Evolutionary conservation across 1,140 invertebrate species (phyloP).

Genomic region (Zaprionus kolodkinae): DNA sequence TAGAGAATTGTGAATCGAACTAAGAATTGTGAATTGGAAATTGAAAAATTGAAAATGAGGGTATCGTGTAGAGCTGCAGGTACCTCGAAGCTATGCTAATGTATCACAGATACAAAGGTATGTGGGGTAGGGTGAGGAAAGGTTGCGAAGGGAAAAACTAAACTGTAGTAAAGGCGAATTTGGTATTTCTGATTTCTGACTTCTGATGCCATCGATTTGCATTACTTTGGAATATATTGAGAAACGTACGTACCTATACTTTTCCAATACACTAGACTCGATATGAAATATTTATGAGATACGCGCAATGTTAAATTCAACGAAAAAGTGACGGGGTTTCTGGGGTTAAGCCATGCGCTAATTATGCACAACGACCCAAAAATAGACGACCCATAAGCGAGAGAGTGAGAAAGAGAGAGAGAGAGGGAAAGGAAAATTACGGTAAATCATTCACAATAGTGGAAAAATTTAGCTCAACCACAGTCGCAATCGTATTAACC

Average conservation of each 20-base stretch:
- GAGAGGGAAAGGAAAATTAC: conserved; percentile 14
- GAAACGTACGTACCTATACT: conserved; percentile 29
- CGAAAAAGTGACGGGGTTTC: conserved; percentile 26
- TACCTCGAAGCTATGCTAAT: conserved; percentile 68
- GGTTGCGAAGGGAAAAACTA: conserved; percentile 14
- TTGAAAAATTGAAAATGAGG: conserved; percentile 20
- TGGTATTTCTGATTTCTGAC: conserved; percentile 56
- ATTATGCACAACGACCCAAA: conserved; percentile 52
- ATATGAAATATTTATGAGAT: conserved; percentile 76
- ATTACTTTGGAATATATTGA: conserved; percentile 70
- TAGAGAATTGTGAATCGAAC: conserved; percentile 14
- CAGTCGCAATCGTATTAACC: conserved; percentile 35
- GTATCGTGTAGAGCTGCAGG: conserved; percentile 52
- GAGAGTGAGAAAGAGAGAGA: not conserved
- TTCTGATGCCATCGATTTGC: conserved; percentile 63
- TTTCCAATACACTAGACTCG: conserved; percentile 26
- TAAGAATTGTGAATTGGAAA: conserved; percentile 24
- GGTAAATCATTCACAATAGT: conserved; percentile 28
- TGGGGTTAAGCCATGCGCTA: conserved; percentile 61
- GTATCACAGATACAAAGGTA: not conserved
- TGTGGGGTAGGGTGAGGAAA: not conserved
- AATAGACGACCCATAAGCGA: conserved; percentile 16
- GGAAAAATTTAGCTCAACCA: conserved; percentile 39
- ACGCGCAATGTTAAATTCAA: conserved; percentile 71
- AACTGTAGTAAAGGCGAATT: conserved; percentile 35